These are phyloP conservation scores for Anguilla japonica DNA, from an alignment of 2,113 vertebrate genomes.

Conservation along the genomic window DNA sequence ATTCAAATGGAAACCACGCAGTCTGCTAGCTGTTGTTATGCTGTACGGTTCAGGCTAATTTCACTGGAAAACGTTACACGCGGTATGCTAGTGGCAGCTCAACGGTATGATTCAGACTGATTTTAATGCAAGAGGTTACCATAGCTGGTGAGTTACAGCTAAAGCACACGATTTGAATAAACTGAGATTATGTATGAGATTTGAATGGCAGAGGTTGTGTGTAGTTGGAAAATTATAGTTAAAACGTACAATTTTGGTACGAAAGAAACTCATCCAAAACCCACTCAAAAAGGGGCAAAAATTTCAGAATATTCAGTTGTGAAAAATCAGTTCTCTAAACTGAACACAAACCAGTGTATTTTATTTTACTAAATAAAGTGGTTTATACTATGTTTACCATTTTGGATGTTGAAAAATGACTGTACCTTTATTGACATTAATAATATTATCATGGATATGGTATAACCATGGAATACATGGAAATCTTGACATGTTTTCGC, in stretches of 20 bases:
- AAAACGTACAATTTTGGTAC: no score
- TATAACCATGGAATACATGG: constrained; percentile 19
- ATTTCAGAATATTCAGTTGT: no score
- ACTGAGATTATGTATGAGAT: not conserved
- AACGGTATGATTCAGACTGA: no score
- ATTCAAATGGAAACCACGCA: not conserved
- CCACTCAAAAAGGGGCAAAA: no score
- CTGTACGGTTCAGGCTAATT: not conserved
- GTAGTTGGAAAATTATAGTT: not conserved
- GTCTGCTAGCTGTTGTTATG: not conserved
- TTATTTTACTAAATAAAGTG: not conserved
- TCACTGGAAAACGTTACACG: not conserved
- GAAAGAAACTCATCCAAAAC: no score
- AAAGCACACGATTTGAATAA: no score
- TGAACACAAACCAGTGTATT: not conserved
- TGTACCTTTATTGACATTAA: constrained; percentile 38
- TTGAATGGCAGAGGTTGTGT: not conserved
- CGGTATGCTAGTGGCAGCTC: no score
- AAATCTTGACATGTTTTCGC: constrained; percentile 9
- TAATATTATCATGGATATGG: not conserved
- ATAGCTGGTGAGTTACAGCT: no score
- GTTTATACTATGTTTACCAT: not conserved
- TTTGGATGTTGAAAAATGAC: constrained; percentile 4
- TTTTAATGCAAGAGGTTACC: no score
- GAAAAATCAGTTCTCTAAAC: not conserved